Evolutionary conservation across 2,797 vertebrate genomes (phyloP).

Genomic region (Jordanella pulchra): DNA sequence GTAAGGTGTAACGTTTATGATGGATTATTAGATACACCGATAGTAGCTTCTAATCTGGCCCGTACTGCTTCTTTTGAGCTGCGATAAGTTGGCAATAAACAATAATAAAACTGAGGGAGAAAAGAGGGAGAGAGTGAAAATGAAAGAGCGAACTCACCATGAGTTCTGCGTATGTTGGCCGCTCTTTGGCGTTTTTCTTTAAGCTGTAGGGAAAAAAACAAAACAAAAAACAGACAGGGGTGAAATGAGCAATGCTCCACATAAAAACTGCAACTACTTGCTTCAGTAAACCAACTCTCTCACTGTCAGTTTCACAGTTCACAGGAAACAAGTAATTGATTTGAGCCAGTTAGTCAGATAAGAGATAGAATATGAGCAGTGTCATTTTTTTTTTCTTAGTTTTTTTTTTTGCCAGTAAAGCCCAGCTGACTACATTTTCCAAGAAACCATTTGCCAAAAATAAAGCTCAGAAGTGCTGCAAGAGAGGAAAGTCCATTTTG

Average conservation of each 20-base stretch:
- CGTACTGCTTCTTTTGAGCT: slow-evolving; percentile 46
- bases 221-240: slow-evolving; percentile 3
- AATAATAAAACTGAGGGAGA: background rate
- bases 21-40: background rate
- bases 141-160: slow-evolving; percentile 84
- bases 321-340: slow-evolving; percentile 2
- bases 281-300: background rate
- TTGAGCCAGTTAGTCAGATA: background rate
- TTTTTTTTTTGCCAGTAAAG: background rate
- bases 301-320: background rate
- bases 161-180: slow-evolving; percentile 95
- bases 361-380: background rate
- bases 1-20: background rate
- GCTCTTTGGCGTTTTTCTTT: slow-evolving; percentile 98
- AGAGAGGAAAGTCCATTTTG: background rate
- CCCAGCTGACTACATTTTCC: background rate
- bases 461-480: background rate
- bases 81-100: slow-evolving; percentile 20
- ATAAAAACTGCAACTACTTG: background rate
- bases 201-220: slow-evolving; percentile 83
- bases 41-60: slow-evolving; percentile 39
- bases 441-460: background rate
- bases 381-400: no score
- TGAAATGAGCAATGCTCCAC: background rate
- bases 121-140: background rate